A percentile compares a stretch with the other conserved stretches of the same genome.
Evolutionary conservation across 2,888 invertebrate species (phyloP).

Genomic region (Xanthia icteritia): DNA sequence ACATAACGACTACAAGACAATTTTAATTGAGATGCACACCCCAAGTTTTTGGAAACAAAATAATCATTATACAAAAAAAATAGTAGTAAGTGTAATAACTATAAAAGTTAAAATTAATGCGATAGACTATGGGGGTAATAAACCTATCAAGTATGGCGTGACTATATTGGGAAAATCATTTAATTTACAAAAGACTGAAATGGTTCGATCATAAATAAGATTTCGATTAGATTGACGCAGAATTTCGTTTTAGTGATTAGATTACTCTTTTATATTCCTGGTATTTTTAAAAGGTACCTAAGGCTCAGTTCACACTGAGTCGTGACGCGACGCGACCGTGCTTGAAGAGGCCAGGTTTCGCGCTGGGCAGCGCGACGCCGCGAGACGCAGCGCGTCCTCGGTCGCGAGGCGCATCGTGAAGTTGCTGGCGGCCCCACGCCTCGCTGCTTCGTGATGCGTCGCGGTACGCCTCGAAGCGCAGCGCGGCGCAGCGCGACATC

Average conservation of each 20-base stretch:
- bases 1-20: neutral
- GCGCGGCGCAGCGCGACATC: too few relatives aligned
- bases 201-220: constrained; percentile 25
- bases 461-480: too few relatives aligned
- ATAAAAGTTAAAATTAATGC: constrained; percentile 31
- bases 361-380: too few relatives aligned
- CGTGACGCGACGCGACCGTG: too few relatives aligned
- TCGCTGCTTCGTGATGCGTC: too few relatives aligned
- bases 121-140: constrained; percentile 18
- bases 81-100: neutral
- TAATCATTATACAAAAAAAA: neutral
- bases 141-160: constrained; percentile 38
- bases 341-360: too few relatives aligned
- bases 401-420: too few relatives aligned
- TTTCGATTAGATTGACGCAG: constrained; percentile 16
- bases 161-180: constrained; percentile 26
- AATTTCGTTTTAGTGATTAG: constrained; percentile 10
- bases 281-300: neutral
- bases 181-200: constrained; percentile 17
- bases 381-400: too few relatives aligned
- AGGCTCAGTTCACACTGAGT: too few relatives aligned
- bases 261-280: neutral
- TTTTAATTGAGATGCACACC: constrained; percentile 9
- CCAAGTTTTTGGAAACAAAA: neutral
- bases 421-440: too few relatives aligned